Evolutionary conservation across 2,888 invertebrate species (phyloP).

Genomic region (Lasioglossum pauxillum): DNA sequence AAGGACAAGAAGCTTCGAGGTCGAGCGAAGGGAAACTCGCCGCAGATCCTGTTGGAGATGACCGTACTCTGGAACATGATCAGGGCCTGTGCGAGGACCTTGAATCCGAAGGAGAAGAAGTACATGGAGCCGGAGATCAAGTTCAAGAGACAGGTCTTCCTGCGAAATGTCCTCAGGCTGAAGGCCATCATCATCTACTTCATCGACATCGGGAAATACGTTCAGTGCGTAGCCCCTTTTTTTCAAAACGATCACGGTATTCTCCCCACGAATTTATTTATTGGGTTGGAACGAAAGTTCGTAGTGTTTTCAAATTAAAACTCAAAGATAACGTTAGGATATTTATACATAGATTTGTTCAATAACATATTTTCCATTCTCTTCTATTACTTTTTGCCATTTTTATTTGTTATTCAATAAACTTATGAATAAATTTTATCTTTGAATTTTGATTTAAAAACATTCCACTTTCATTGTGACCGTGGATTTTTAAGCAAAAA

Average conservation of each 20-base stretch:
- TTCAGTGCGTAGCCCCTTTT: slow-evolving; percentile 90
- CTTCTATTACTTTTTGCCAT: no score
- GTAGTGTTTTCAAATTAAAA: no score
- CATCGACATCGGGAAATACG: slow-evolving; percentile 94
- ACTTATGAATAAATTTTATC: no score
- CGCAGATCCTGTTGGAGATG: slow-evolving; percentile 96
- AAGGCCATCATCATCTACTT: slow-evolving; percentile 95
- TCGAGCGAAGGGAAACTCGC: slow-evolving; percentile 95
- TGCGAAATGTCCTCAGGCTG: slow-evolving; percentile 96
- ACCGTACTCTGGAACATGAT: slow-evolving; percentile 96
- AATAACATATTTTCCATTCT: no score
- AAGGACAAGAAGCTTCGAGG: slow-evolving; percentile 97
- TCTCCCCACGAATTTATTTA: background rate
- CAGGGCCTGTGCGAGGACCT: slow-evolving; percentile 95
- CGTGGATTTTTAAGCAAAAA: no score
- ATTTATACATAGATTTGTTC: no score
- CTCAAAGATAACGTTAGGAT: no score
- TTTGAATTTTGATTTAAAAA: no score
- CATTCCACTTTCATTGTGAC: no score
- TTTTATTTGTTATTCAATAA: no score
- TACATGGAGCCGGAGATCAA: slow-evolving; percentile 97
- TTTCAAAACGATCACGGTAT: background rate
- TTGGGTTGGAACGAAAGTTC: no score
- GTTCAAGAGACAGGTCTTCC: slow-evolving; percentile 97
- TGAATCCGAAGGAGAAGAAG: slow-evolving; percentile 98